A percentile compares a stretch with the other conserved stretches of the same genome.
These are phyloP conservation scores for Trachelus troglodyta DNA, from an alignment of 2,888 invertebrate species.

Conservation along the genomic window DNA sequence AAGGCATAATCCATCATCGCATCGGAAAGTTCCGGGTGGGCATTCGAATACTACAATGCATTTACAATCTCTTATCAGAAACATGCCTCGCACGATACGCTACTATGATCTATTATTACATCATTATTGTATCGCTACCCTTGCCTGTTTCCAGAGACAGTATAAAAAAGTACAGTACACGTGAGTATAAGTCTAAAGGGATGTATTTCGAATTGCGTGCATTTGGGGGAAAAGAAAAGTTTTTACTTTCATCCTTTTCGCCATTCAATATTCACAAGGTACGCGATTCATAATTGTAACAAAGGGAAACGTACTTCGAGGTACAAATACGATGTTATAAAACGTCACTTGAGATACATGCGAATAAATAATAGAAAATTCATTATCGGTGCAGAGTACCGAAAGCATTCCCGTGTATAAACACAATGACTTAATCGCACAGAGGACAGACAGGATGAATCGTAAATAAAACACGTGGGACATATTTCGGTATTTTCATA, in stretches of 20 bases:
- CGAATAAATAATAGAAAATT: slow-evolving; percentile 50
- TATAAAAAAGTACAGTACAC: background rate
- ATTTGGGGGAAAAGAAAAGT: background rate
- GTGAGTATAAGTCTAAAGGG: background rate
- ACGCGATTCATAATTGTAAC: background rate
- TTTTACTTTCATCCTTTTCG: background rate
- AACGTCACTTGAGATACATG: slow-evolving; percentile 19
- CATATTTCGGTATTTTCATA: background rate
- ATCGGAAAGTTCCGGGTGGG: slow-evolving; percentile 68
- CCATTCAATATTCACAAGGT: background rate
- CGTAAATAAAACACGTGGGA: background rate
- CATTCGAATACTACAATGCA: slow-evolving; percentile 51
- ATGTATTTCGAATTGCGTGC: background rate
- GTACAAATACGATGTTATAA: background rate
- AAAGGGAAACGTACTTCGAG: background rate
- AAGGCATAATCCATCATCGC: slow-evolving; percentile 71
- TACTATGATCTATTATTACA: background rate
- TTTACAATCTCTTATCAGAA: slow-evolving; percentile 1
- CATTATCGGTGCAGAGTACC: slow-evolving; percentile 32
- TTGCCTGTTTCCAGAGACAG: background rate
- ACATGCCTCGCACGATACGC: background rate
- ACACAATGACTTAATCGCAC: background rate
- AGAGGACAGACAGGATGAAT: background rate
- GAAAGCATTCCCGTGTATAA: slow-evolving; percentile 1
- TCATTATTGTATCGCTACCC: background rate